Percentiles rank a stretch among this genome's conserved stretches.
phyloP scores from a whole-genome alignment of 2,113 vertebrate genomes.

The Colossoma macropomum region DNA sequence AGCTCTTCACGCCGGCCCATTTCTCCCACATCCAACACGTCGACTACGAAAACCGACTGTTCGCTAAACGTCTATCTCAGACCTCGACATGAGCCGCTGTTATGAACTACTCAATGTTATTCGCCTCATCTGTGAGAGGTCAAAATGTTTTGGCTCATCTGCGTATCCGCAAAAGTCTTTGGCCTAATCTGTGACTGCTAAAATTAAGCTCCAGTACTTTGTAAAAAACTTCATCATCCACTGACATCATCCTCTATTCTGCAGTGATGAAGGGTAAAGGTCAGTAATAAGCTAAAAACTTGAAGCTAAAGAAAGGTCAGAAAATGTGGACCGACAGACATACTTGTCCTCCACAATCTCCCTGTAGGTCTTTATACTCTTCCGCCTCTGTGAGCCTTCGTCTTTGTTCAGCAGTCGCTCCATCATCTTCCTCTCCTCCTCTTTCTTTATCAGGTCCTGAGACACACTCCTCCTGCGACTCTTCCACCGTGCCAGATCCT shows the following conservation, averaged over 20 bases:
- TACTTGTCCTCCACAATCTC: conserved; percentile 99
- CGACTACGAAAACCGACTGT: no score
- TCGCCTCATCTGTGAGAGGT: no score
- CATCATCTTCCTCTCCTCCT: conserved; percentile 96
- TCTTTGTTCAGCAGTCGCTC: conserved; percentile 85
- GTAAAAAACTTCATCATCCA: not conserved
- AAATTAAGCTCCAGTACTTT: no score
- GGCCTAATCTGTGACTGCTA: no score
- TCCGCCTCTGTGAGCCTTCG: conserved; percentile 81
- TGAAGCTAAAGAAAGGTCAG: not conserved
- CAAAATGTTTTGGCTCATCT: no score
- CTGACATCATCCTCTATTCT: no score
- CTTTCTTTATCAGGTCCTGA: conserved; percentile 96
- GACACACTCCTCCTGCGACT: conserved; percentile 92
- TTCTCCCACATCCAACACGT: no score
- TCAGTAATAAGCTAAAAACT: not conserved
- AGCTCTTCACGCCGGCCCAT: no score
- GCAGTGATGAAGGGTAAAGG: not conserved
- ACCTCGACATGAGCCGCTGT: no score
- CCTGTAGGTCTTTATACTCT: conserved; percentile 97
- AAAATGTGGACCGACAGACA: conserved; percentile 27
- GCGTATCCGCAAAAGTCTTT: no score
- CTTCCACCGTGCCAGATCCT: conserved; percentile 98
- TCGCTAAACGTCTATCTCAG: no score
- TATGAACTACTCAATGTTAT: no score